Percentiles rank a stretch among this genome's conserved stretches.
phyloP scores from a whole-genome alignment of 1,140 invertebrate species.

The Rhynchophorus ferrugineus region DNA sequence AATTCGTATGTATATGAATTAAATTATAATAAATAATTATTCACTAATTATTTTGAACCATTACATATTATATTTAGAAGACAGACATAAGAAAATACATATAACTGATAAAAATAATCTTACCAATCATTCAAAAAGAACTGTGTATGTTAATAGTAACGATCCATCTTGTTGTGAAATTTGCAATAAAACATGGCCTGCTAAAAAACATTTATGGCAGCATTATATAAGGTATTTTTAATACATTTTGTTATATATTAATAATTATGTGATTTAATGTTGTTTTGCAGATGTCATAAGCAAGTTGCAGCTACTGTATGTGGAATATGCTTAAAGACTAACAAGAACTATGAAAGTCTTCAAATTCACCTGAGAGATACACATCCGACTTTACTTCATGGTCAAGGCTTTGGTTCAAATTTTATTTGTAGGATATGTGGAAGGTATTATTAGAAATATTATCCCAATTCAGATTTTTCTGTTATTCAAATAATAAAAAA shows the following conservation, averaged over 20 bases:
- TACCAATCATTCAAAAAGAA: slow-evolving; percentile 33
- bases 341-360: slow-evolving; percentile 45
- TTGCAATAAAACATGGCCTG: slow-evolving; percentile 54
- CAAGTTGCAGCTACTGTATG: slow-evolving; percentile 51
- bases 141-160: slow-evolving; percentile 39
- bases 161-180: slow-evolving; percentile 46
- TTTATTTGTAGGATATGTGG: slow-evolving; percentile 55
- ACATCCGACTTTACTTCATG: slow-evolving; percentile 45
- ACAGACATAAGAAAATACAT: slow-evolving; percentile 5
- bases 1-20: neutral
- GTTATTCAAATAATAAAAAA: neutral
- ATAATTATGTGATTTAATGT: neutral
- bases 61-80: neutral
- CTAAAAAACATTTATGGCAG: slow-evolving; percentile 56
- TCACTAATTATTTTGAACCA: too few relatives aligned
- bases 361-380: slow-evolving; percentile 47
- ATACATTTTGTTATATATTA: neutral
- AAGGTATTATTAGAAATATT: slow-evolving; percentile 21
- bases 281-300: slow-evolving; percentile 43
- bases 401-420: slow-evolving; percentile 49
- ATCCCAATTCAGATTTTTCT: neutral
- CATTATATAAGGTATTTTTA: slow-evolving; percentile 46
- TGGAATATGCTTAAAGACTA: slow-evolving; percentile 53
- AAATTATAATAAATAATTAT: neutral
- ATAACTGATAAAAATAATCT: neutral